These are phyloP conservation scores for Elysia chlorotica DNA, from an alignment of 1,140 invertebrate species.

Conservation along the genomic window DNA sequence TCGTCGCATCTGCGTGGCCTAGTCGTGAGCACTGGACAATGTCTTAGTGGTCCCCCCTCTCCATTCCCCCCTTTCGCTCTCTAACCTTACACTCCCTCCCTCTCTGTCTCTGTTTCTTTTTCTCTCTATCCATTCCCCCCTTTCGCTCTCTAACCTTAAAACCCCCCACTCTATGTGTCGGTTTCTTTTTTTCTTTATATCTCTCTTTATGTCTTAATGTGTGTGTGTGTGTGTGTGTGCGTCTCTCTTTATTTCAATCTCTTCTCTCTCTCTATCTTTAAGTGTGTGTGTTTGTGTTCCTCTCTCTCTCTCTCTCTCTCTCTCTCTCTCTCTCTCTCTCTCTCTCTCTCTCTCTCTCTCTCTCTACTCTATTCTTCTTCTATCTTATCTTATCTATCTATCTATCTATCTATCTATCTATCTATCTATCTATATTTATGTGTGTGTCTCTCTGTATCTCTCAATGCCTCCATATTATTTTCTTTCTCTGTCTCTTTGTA, in stretches of 20 bases:
- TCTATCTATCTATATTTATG: neutral
- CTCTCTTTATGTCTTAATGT: neutral
- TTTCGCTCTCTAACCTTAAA: too few relatives aligned
- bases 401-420: conserved; percentile 8
- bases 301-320: conserved; percentile 7
- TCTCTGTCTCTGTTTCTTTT: too few relatives aligned
- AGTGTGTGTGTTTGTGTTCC: neutral
- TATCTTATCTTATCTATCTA: conserved; percentile 16
- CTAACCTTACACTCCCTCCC: too few relatives aligned
- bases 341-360: conserved; percentile 3
- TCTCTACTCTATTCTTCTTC: neutral
- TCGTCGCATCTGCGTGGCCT: too few relatives aligned
- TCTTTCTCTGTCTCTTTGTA: conserved; percentile 1
- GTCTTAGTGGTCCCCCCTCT: too few relatives aligned
- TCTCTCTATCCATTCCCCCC: too few relatives aligned
- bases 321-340: conserved; percentile 8
- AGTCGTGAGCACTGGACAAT: too few relatives aligned
- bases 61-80: too few relatives aligned
- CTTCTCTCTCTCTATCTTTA: neutral
- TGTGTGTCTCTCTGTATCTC: neutral
- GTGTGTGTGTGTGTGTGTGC: neutral
- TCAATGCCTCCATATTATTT: neutral
- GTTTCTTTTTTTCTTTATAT: neutral
- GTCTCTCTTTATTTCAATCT: neutral
- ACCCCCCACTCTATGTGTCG: too few relatives aligned